A percentile compares a stretch with the other conserved stretches of the same genome.
These are phyloP conservation scores for Trisateles emortualis DNA, from an alignment of 2,888 invertebrate genomes.

Conservation along the genomic window DNA sequence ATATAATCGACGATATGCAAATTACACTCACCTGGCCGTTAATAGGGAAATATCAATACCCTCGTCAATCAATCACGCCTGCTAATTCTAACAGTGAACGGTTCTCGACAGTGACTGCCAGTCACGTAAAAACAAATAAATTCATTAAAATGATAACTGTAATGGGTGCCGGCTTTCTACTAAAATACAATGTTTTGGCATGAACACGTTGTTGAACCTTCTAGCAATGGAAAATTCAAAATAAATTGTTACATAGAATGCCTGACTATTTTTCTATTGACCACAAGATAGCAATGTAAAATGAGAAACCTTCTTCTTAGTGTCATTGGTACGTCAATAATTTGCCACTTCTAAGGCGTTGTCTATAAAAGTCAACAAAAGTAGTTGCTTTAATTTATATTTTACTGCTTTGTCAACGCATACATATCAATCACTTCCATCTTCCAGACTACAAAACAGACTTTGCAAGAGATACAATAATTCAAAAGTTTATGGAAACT, in stretches of 20 bases:
- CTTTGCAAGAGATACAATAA: constrained; percentile 20
- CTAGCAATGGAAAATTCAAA: neutral
- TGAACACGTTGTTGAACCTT: neutral
- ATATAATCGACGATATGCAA: constrained; percentile 48
- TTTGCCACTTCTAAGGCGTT: too few relatives aligned
- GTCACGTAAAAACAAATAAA: constrained; percentile 16
- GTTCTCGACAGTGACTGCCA: constrained; percentile 3
- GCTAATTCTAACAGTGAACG: constrained; percentile 27
- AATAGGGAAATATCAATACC: constrained; percentile 42
- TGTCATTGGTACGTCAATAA: too few relatives aligned
- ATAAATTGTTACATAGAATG: neutral
- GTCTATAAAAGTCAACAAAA: neutral
- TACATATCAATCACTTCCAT: neutral
- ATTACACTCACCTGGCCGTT: constrained; percentile 37
- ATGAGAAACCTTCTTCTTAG: too few relatives aligned
- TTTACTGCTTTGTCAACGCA: neutral
- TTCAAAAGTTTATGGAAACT: constrained; percentile 23
- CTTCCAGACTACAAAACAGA: constrained; percentile 8
- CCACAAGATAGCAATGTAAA: neutral
- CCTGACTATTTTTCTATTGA: neutral
- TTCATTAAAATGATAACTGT: neutral
- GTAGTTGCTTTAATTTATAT: neutral
- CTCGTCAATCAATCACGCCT: constrained; percentile 44
- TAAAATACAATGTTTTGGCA: neutral
- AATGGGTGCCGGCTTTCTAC: neutral